Evolutionary conservation across 2,888 invertebrate species (phyloP).

Genomic region (Gari tellinella): DNA sequence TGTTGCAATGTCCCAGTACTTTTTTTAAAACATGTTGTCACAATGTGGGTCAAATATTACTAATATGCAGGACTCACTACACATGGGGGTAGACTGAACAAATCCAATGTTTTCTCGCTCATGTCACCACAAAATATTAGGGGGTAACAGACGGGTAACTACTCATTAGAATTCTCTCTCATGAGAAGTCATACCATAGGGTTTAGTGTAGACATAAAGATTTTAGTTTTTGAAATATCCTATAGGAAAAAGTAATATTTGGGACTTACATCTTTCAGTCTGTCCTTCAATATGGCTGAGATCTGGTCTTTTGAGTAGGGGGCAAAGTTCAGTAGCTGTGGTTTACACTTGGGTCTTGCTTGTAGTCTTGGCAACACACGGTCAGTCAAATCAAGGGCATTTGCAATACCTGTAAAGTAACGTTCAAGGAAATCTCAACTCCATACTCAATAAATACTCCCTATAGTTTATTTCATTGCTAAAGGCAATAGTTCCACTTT

Average conservation of each 20-base stretch:
- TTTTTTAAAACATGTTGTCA: no score
- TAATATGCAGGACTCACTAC: no score
- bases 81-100: no score
- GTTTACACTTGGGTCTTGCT: conserved; percentile 87
- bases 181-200: no score
- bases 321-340: conserved; percentile 92
- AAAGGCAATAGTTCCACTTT: no score
- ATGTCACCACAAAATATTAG: no score
- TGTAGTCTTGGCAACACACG: conserved; percentile 94
- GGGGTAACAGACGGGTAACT: no score
- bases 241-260: neutral
- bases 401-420: conserved; percentile 89
- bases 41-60: no score
- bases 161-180: neutral
- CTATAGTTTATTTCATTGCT: neutral
- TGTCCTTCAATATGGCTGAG: conserved; percentile 91
- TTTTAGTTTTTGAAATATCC: no score
- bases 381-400: conserved; percentile 97
- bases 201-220: no score
- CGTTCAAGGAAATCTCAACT: neutral
- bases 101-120: no score
- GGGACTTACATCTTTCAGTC: conserved; percentile 87
- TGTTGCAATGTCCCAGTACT: no score
- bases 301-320: conserved; percentile 97
- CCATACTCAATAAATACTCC: neutral